Evolutionary conservation across 2,797 vertebrate genomes (phyloP).

Genomic region (Sandelia bainsii): DNA sequence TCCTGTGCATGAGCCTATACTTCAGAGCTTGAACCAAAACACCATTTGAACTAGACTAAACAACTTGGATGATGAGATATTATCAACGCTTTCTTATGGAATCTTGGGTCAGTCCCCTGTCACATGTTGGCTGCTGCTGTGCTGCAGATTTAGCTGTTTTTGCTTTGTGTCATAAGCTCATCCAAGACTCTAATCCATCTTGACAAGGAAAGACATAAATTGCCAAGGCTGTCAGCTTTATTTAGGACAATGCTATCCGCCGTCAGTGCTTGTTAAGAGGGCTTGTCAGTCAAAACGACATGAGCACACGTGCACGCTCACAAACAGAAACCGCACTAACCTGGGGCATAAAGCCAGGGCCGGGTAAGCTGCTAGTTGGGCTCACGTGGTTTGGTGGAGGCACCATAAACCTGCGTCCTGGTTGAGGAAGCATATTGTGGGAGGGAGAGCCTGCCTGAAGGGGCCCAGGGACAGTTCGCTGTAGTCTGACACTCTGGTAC

Average conservation of each 20-base stretch:
- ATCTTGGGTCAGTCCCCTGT: conserved; percentile 34
- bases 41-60: conserved; percentile 80
- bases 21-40: conserved; percentile 66
- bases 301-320: conserved; percentile 19
- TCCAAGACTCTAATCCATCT: conserved; percentile 60
- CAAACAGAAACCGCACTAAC: conserved; percentile 51
- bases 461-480: conserved; percentile 49
- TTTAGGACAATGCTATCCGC: conserved; percentile 71
- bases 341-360: conserved; percentile 70
- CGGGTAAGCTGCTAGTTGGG: conserved; percentile 56
- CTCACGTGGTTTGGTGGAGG: conserved; percentile 64
- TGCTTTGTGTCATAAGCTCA: conserved; percentile 44
- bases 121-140: conserved; percentile 55
- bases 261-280: conserved; percentile 67
- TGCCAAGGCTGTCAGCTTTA: conserved; percentile 74
- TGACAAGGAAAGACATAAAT: conserved; percentile 68
- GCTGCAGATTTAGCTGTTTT: conserved; percentile 42
- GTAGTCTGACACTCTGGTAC: conserved; percentile 72
- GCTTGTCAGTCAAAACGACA: conserved; percentile 60
- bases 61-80: conserved; percentile 69
- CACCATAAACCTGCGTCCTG: conserved; percentile 57
- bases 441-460: conserved; percentile 57
- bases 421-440: conserved; percentile 51
- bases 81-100: conserved; percentile 48
- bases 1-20: conserved; percentile 31